Evolutionary conservation across 2,888 invertebrate species (phyloP), one percentile per base, ranked within the genome.

Genomic region (Ischnura elegans): DNA sequence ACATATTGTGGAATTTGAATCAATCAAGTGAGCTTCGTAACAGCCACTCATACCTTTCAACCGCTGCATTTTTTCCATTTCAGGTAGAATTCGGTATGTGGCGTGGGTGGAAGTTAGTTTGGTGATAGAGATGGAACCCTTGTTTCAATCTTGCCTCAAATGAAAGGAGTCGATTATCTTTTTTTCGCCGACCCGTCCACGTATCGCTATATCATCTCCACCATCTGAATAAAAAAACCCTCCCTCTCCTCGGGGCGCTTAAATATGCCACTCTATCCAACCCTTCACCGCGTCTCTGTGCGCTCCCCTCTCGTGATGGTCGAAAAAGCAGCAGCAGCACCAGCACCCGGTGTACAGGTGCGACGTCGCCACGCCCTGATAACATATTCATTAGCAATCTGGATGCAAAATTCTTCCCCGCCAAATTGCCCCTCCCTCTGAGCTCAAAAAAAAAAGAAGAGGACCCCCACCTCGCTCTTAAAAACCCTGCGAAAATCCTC

Each of bases 341-440:
- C 51, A 10, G 13, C 13, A 36, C 87, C n/a, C 36, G 21, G 90
- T 61, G 90, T 90, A 45, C 90, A 90, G 90, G 90, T 90, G 90
- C 36, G 90, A 90, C 90, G 90, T 90, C 61, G 90, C 90, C 90
- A 42, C 90, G 43, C 90, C 90, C 90, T 90, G 90, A 90, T 90
- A 55, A 90, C 90, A 90, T 90, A 90, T 90, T 90, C 90, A 90
- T 61, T 90, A 90, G 90, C 90, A 90, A 90, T 90, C 90, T 90
- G 90, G 90, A 90, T 90, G 90, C 90, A 90, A 90, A 90, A 90
- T 93, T 46, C 93, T 21, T 19, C 51, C 66, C 85, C 51, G 8
- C 85, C 93, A 55, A 51, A 61, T 25, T 29, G 16, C 55, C 90
- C 45, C 43, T 19, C 25, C 0, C 21, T 13, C 86, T n/a, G 51